Base-by-base conservation (phyloP, 2,113 vertebrate genomes). In the Nipponia nippon region DNA sequence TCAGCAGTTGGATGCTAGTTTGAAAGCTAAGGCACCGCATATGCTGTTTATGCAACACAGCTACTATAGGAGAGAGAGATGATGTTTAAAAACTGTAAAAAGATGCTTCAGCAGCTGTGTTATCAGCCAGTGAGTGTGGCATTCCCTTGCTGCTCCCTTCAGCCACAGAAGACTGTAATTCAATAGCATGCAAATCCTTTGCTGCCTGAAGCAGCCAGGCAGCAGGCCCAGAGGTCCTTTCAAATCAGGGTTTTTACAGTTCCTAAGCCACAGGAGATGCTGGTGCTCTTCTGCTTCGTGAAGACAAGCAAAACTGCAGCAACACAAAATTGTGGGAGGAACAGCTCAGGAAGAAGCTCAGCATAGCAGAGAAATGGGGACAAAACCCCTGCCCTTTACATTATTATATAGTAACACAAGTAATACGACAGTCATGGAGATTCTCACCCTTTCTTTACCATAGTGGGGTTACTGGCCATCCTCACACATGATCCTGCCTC, bases 201-300 rank as follows among this genome's bases (percentile, higher is more conserved):
- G 83, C 85, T 94, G 97, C 89, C 83, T 91, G 66, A 87, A 93
- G 84, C 78, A 97, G 69, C 50, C 62, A 94, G 96, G 84, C 79
- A 84, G 55, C 55, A 89, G 90, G 93, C 96, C 88, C 96, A 97
- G 89, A 97, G 91, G 83, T 84, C 87, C 85, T 97, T 98, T 97
- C 85, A 97, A 96, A 93, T 87, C 66, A 63, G 53, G 32, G 17
- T 29, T 97, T 97, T 97, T 94, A 76, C 62, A 90, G 92, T 78
- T 96, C 79, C 75, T 91, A 95, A 96, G 91, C 71, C 83, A 85
- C 7, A 2, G 86, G 96, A 97, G 96, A 93, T 86, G 58, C 61
- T 63, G 55, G 34, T 83, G 61, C 94, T 98, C 87, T 89, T 79
- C 77, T 87, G 63, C 79, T 88, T 97, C 7, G 11, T 40, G 73